Conservation (phyloP, 2,113 vertebrate species). For the Burhinus oedicnemus region DNA sequence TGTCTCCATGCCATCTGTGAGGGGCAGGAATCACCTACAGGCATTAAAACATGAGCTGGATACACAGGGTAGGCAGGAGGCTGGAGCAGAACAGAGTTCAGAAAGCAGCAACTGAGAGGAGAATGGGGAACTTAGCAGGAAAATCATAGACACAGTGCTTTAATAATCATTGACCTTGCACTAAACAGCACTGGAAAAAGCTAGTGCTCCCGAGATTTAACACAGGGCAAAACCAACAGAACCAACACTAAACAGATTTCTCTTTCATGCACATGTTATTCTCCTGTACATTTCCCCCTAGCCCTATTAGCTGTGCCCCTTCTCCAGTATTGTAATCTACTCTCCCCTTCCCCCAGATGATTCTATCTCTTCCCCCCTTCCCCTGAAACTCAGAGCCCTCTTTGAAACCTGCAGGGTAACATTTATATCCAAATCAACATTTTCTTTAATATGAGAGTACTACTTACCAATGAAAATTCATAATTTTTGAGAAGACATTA, state of each 20-base stretch:
- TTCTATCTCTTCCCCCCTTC: not conserved
- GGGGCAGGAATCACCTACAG: not conserved
- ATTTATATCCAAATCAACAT: not conserved
- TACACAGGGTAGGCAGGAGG: not conserved
- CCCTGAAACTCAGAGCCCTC: not conserved
- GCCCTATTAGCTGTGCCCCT: not conserved
- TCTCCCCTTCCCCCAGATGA: not conserved
- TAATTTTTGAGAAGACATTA: not conserved
- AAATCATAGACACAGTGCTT: not conserved
- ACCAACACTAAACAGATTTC: not conserved
- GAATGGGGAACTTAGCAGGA: not conserved
- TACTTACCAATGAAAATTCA: not conserved
- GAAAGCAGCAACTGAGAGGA: not conserved
- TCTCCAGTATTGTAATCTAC: accelerated
- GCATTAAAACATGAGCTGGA: not conserved
- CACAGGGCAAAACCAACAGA: not conserved
- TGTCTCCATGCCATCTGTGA: not conserved
- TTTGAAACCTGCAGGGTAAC: not conserved
- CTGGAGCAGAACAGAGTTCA: not conserved
- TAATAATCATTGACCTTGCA: not conserved
- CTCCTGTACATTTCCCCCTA: not conserved
- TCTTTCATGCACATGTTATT: not conserved
- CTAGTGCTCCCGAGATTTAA: not conserved
- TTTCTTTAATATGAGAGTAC: not conserved
- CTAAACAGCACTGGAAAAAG: not conserved